Evolutionary conservation across 2,888 invertebrate species (phyloP).

Genomic region (Tipula helvola): DNA sequence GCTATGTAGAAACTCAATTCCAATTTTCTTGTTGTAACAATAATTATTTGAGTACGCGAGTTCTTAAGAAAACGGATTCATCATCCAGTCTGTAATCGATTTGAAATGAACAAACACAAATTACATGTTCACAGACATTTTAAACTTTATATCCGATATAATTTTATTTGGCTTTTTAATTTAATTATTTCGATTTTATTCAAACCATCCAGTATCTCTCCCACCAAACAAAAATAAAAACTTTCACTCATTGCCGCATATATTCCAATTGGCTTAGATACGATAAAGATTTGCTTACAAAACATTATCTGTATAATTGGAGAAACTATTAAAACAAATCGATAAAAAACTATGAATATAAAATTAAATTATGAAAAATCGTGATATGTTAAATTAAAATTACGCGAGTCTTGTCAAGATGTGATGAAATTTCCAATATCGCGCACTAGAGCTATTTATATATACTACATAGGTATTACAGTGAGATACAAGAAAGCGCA

Average conservation of each 20-base stretch:
- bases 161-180: neutral
- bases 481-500: neutral
- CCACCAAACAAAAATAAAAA: neutral
- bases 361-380: neutral
- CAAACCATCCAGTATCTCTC: neutral
- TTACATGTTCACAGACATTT: too few relatives aligned
- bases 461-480: neutral
- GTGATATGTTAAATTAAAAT: neutral
- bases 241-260: neutral
- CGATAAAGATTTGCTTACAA: neutral
- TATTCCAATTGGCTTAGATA: neutral
- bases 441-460: neutral
- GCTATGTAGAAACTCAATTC: too few relatives aligned
- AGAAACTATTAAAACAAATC: neutral
- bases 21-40: too few relatives aligned
- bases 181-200: neutral
- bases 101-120: too few relatives aligned
- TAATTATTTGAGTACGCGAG: too few relatives aligned
- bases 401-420: neutral
- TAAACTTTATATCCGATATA: too few relatives aligned
- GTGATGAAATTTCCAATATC: neutral
- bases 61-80: too few relatives aligned
- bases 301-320: neutral
- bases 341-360: neutral
- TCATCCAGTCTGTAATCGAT: too few relatives aligned